Conservation (phyloP, 2,797 vertebrate genomes). For the Ficedula albicollis region DNA sequence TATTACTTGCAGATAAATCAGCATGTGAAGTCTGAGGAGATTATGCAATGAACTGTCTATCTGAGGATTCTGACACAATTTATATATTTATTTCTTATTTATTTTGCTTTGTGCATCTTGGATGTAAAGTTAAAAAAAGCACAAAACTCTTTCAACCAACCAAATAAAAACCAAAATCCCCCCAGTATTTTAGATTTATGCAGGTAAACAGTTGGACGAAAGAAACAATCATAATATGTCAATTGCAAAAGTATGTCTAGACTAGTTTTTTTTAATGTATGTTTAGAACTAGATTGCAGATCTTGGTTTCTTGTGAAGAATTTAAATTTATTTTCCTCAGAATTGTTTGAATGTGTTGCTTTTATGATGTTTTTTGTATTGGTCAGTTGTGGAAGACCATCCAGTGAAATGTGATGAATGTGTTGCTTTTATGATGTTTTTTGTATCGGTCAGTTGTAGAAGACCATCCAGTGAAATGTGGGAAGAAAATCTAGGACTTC, state of each 20-base stretch:
- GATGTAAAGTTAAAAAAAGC: background rate
- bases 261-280: background rate
- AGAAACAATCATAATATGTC: background rate
- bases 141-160: background rate
- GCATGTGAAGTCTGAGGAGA: background rate
- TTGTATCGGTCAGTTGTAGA: rapidly evolving
- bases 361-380: rapidly evolving
- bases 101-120: background rate
- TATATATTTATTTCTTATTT: background rate
- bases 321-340: background rate
- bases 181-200: background rate
- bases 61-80: background rate
- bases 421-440: background rate
- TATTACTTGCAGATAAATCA: background rate
- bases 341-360: background rate
- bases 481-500: background rate
- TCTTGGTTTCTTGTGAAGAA: background rate
- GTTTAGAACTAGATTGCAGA: background rate
- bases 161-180: rapidly evolving
- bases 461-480: background rate
- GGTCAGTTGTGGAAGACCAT: background rate
- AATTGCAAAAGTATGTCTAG: background rate
- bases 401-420: background rate
- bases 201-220: background rate
- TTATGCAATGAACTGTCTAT: background rate